These are phyloP conservation scores for Sarcophaga subvicina DNA, from an alignment of 2,888 invertebrate genomes.

Conservation along the genomic window DNA sequence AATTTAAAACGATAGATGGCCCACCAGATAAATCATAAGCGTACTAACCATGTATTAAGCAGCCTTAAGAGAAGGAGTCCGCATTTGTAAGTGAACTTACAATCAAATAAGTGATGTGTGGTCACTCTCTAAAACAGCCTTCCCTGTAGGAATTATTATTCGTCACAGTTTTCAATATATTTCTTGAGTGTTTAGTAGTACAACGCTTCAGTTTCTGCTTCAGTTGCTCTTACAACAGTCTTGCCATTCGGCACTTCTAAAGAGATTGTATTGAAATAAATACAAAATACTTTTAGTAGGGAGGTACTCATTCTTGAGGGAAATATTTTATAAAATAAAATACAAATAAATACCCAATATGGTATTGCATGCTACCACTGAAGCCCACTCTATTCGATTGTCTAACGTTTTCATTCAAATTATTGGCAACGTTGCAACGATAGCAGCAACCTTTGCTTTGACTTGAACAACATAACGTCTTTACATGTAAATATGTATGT, in stretches of 20 bases:
- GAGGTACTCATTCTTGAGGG: background rate
- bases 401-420: constrained; percentile 35
- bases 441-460: constrained; percentile 26
- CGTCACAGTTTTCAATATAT: background rate
- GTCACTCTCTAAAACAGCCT: too few relatives aligned
- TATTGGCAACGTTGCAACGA: constrained; percentile 57
- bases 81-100: too few relatives aligned
- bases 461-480: background rate
- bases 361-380: background rate
- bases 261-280: background rate
- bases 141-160: background rate
- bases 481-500: background rate
- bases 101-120: too few relatives aligned
- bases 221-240: background rate
- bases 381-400: background rate
- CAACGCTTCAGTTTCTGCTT: background rate
- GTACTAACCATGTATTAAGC: too few relatives aligned
- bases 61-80: too few relatives aligned
- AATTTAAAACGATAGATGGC: too few relatives aligned
- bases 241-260: background rate
- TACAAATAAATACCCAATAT: too few relatives aligned
- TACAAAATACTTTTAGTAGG: background rate
- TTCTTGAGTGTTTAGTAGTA: background rate
- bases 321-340: too few relatives aligned
- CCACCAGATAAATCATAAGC: too few relatives aligned